Conservation (phyloP, 2,113 vertebrate genomes). For the Rhinoderma darwinii region DNA sequence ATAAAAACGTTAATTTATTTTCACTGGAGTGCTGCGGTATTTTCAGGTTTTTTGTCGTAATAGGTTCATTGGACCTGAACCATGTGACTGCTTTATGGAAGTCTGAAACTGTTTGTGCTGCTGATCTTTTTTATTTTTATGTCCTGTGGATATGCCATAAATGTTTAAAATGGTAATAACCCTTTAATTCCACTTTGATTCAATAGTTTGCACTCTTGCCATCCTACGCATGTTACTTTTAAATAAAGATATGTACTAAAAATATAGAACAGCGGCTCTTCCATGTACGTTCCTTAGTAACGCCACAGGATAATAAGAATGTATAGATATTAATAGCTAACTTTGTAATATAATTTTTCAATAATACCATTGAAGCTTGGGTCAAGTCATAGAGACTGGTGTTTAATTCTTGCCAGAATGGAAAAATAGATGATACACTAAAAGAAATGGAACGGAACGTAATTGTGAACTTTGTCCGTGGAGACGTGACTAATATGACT, state of each 20-base stretch:
- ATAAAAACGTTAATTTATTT: too few species aligned
- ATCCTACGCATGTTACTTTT: too few species aligned
- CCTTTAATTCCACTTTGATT: background rate
- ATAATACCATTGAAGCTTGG: background rate
- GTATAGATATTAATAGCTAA: background rate
- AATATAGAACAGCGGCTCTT: background rate
- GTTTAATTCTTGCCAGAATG: conserved; percentile 35
- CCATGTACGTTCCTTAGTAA: background rate
- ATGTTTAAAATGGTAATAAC: too few species aligned
- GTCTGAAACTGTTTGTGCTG: too few species aligned
- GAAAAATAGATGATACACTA: conserved; percentile 37
- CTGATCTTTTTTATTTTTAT: too few species aligned
- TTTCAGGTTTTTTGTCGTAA: too few species aligned
- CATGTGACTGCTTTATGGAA: too few species aligned
- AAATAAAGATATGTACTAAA: too few species aligned
- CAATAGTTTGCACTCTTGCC: too few species aligned
- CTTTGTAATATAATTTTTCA: background rate
- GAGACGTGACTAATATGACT: conserved; percentile 50
- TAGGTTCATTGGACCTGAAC: too few species aligned
- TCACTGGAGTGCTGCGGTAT: too few species aligned
- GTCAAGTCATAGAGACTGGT: background rate
- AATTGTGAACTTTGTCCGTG: conserved; percentile 44
- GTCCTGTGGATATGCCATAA: too few species aligned
- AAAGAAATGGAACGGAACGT: conserved; percentile 43
- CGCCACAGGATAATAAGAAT: background rate